Evolutionary conservation across 2,888 invertebrate genomes (phyloP), one percentile per base, ranked within the genome.

Genomic region (Venustoraphidia nigricollis): DNA sequence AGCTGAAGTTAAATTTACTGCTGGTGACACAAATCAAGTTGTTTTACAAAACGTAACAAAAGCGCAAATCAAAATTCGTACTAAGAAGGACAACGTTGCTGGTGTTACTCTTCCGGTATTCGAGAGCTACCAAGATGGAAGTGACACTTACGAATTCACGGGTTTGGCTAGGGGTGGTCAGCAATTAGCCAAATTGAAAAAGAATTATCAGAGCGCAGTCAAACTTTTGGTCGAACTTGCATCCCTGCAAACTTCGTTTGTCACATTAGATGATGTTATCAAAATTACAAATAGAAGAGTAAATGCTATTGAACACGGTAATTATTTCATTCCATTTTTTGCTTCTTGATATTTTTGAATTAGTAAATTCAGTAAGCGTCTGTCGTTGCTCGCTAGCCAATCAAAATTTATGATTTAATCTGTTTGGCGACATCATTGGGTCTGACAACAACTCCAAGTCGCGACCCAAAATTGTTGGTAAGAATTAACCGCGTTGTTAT

Each of bases 231-330:
- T 98, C 1, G 94, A 97, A 66, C 71, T 99, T 60, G 98, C 98
- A 2, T 97, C 97, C 0, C 72, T 99, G 58, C 98, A 98, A 70
- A 97, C 97, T 0, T 94, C 96, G 3, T 99, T 98, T 63, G 92
- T 98, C 11, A 97, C 96, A 27, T 73, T 99, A 44, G 98, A 98
- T 67, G 97, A 97, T 67, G 97, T 96, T 47, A 98, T 98, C 62
- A 99, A 98, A 73, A 83, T 95, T 54, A 98, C 98, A 34, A 98
- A 98, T 68, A 79, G 98, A 60, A 86, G 98, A 80, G 97, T 98
- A 14, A 98, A 98, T 65, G 98, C 98, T 60, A 96, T 98, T 67
- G 97, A 98, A 69, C 95, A 98, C 61, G 94, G 90, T 89, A 63
- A 67, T 69, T 51, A 41, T 47, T 13, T 46, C 9, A 40, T 49